phyloP scores from a whole-genome alignment of 2,888 invertebrate species.

The Cosmorhoe ocellata region DNA sequence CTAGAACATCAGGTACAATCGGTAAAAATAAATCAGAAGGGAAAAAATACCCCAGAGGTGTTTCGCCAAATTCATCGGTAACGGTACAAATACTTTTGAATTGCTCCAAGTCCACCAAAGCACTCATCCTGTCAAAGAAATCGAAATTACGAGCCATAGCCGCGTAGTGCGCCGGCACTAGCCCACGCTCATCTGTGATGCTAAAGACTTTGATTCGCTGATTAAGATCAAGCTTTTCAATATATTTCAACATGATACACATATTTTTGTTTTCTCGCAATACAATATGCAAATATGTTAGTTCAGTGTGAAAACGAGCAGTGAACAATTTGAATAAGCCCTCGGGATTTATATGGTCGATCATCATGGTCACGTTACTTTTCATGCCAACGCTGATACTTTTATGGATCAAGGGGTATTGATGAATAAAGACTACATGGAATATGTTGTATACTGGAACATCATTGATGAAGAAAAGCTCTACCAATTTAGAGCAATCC shows the following conservation, averaged over 20 bases:
- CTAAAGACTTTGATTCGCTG: conserved; percentile 3
- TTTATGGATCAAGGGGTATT: not conserved
- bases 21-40: too few relatives aligned
- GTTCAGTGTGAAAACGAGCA: not conserved
- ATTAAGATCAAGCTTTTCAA: not conserved
- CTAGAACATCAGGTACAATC: not conserved
- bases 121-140: not conserved
- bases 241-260: not conserved
- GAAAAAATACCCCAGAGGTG: not conserved
- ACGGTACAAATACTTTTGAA: not conserved
- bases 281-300: not conserved
- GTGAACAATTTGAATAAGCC: not conserved
- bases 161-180: not conserved
- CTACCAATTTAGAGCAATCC: conserved; percentile 1
- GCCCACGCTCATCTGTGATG: not conserved
- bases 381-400: not conserved
- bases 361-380: not conserved
- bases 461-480: not conserved
- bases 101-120: not conserved
- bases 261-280: not conserved
- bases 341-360: not conserved
- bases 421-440: not conserved
- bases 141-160: not conserved
- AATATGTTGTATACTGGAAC: not conserved
- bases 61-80: not conserved